Evolutionary conservation across 1,140 invertebrate species (phyloP), one percentile per base, ranked within the genome.

Genomic region (Cotesia typhae): DNA sequence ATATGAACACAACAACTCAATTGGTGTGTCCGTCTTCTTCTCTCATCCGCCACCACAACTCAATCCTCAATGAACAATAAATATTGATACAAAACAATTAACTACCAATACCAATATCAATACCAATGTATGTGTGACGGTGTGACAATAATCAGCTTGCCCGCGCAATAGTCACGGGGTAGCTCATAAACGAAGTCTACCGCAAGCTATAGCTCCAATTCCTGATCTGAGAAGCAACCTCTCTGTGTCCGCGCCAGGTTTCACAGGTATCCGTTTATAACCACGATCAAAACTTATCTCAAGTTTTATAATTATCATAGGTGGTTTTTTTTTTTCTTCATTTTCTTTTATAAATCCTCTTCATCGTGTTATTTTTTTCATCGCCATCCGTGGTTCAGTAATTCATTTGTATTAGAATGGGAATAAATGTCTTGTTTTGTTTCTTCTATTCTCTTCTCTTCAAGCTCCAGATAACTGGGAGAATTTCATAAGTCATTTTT

Each of bases 151-250:
- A 79, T 85, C 87, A 85, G 87, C 86, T 78, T 88, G 88, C 79
- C 89, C 90, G 84, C 89, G 92, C 88, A 95, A 94, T 91, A 91
- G 89, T 88, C 92, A 94, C 86, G 93, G 94, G 83, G 94, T 94
- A 88, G 91, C 91, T 84, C 93, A 94, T 89, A 92, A 92, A 88
- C 90, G 94, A 84, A 91, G 93, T 84, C 90, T 95, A 84, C 92
- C 93, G 82, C 91, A 92, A 87, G 90, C 92, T 82, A 90, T 91
- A 83, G 87, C 88, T 84, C 91, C 93, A 85, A 95, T 95, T 86
- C 94, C 94, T 85, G 93, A 94, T 90, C 91, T 95, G 85, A 92
- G 94, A 86, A 92, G 92, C 88, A 91, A 91, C 88, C 86, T 91
- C 85, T 90, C 90, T 86, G 88, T 90, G 82, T 89, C 89, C 78